Base-by-base conservation (phyloP, 2,888 invertebrate species). In the Spodoptera littoralis region DNA sequence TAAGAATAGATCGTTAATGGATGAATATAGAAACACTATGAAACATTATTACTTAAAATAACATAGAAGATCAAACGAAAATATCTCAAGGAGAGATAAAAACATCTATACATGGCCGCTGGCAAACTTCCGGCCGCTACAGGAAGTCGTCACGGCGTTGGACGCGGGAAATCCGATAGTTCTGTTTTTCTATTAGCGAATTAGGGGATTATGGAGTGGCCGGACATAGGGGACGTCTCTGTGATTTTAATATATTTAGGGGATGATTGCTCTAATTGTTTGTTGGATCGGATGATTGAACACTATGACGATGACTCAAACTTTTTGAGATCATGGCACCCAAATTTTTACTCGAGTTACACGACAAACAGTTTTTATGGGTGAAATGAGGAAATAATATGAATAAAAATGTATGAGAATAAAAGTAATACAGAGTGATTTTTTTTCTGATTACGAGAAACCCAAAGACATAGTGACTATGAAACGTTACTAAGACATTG, bases 151-250 rank as follows among this genome's bases (percentile, higher is more conserved):
- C 88, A 88, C 86, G 83, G 82, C 86, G 87, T 87, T 86, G 88
- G 85, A 73, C 81, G 76, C 73, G 81, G 86, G 92, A 91, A 88
- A 92, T 90, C 87, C 86, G 90, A 92, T 92, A 78, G 70, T 89
- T 84, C 88, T 88, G 86, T 90, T 87, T 90, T 92, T 93, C 92
- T 92, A 92, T 93, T 92, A 93, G 88, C 90, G 92, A 91, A 92
- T 93, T 92, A 92, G 93, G 92, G 92, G 91, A 84, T 75, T 70
- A 77, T 78, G 71, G 65, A 75, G 72, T 76, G 76, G 82, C 80
- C 83, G 87, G 85, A 82, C 83, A 65, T 45, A 71, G 80, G 80
- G 73, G 81, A 79, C 27, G 76, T 60, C 65, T 71, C 77, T 77
- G 84, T 81, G 85, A 89, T 88, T 88, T 87, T 85, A 86, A 86